Base-by-base conservation (phyloP, 2,113 vertebrate genomes). In the Salvelinus sp. region DNA sequence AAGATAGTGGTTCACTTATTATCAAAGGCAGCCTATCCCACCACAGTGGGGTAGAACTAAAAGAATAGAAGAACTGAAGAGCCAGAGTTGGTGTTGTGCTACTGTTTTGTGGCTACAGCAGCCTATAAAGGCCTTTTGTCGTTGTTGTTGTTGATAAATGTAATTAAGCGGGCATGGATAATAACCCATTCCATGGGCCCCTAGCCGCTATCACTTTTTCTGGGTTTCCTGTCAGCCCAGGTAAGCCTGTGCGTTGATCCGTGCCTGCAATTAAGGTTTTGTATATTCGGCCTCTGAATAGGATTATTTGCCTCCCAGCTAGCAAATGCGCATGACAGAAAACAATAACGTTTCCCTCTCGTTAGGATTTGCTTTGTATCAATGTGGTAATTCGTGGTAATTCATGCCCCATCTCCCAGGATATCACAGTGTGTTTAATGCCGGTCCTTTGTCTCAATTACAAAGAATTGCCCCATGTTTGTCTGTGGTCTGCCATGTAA, bases 401-500 rank as follows among this genome's bases (percentile, higher is more conserved):
- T 63, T 18, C 12, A 9, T n/a, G 5, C 6, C 4, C n/a, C 16
- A 54, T 3, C 50, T 54, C 22, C 70, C 16, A 75, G 25, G 10
- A 5, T 44, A 54, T 63, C 33, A 65, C 30, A 66, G 66, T 81
- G 66, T 78, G 69, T 69, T 69, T 68, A 77, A 69, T 74, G 30
- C 64, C 60, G 30, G 65, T 18, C 22, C 78, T 81, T 81, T 71
- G 18, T 83, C 72, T 73, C 14, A 28, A n/a, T 72, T 76, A 30
- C 33, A 44, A 27, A 67, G 33, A 18, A 57, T 64, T 44, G 60
- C 72, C 64, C 69, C 14, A 25, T 69, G 75, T 60, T 72, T 20
- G 38, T 63, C 16, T 63, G 68, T 75, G 30, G 57, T 30, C n/a
- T 62, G 70, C 70, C 70, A 86, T 75, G 79, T 79, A 82, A 85